Evolutionary conservation across 2,797 vertebrate species (phyloP).

Genomic region (Loris lydekkerianus): DNA sequence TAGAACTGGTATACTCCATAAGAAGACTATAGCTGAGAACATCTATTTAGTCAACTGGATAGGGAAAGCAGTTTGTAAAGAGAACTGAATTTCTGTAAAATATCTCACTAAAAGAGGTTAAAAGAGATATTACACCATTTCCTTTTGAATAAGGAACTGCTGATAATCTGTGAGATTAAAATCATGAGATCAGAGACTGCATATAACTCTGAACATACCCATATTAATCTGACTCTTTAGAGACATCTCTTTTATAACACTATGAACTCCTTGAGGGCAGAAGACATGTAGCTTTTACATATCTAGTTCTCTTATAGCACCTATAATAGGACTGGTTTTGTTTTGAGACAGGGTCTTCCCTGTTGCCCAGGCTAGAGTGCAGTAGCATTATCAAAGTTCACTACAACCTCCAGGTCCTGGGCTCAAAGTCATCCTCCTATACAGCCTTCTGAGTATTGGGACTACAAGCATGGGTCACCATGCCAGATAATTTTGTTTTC

Average conservation of each 20-base stretch:
- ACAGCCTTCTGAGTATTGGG: not conserved
- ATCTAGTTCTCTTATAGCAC: not conserved
- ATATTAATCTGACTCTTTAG: not conserved
- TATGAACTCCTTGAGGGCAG: not conserved
- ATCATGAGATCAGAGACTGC: not conserved
- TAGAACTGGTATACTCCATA: not conserved
- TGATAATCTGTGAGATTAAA: constrained; percentile 12
- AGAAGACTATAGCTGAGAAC: not conserved
- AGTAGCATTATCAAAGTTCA: not conserved
- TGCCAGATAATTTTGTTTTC: fast-evolving
- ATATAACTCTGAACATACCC: not conserved
- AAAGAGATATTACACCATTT: constrained; percentile 55
- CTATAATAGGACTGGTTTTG: not conserved
- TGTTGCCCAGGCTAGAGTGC: not conserved
- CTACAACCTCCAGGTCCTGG: not conserved
- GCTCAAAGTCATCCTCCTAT: not conserved
- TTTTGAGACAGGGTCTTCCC: not conserved
- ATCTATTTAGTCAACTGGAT: not conserved
- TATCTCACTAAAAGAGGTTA: constrained; percentile 52
- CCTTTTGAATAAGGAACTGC: constrained; percentile 70
- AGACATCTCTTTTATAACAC: not conserved
- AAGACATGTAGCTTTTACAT: not conserved
- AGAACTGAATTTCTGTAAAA: constrained; percentile 51
- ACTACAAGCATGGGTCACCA: not conserved
- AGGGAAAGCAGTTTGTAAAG: not conserved